Conservation (phyloP, 2,797 vertebrate genomes). For the Alosa sapidissima region DNA sequence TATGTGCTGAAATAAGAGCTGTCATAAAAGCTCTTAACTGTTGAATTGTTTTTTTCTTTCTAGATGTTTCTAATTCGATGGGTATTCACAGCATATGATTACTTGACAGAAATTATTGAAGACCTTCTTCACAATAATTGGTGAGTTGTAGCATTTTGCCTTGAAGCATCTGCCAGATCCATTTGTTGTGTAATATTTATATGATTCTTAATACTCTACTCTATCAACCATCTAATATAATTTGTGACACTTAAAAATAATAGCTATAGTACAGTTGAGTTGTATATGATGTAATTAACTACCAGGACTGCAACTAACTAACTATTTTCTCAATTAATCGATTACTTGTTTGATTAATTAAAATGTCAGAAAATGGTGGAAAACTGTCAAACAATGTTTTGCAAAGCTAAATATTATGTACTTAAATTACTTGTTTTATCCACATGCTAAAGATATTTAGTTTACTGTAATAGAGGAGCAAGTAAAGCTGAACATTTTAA, state of each 20-base stretch:
- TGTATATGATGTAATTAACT: too few relatives aligned
- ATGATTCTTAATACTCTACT: neutral
- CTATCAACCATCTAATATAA: neutral
- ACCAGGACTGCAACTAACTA: too few relatives aligned
- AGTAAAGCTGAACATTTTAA: too few relatives aligned
- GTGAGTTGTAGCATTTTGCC: slow-evolving; percentile 60
- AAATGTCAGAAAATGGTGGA: too few relatives aligned
- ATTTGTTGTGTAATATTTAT: neutral
- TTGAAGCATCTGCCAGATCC: neutral
- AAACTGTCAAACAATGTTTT: too few relatives aligned
- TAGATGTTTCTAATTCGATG: slow-evolving; percentile 92
- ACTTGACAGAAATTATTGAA: slow-evolving; percentile 84
- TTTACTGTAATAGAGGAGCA: too few relatives aligned
- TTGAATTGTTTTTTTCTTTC: neutral
- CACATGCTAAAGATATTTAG: too few relatives aligned
- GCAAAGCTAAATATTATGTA: too few relatives aligned
- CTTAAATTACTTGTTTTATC: too few relatives aligned
- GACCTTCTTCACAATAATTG: slow-evolving; percentile 93
- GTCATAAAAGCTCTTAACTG: neutral
- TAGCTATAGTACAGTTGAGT: too few relatives aligned
- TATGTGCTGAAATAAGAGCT: neutral
- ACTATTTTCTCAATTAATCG: too few relatives aligned
- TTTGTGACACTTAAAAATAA: neutral
- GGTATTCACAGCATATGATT: slow-evolving; percentile 82
- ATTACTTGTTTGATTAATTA: too few relatives aligned